These are phyloP conservation scores for Chaetophractus vellerosus DNA, from an alignment of 2,797 vertebrate genomes.

Conservation along the genomic window DNA sequence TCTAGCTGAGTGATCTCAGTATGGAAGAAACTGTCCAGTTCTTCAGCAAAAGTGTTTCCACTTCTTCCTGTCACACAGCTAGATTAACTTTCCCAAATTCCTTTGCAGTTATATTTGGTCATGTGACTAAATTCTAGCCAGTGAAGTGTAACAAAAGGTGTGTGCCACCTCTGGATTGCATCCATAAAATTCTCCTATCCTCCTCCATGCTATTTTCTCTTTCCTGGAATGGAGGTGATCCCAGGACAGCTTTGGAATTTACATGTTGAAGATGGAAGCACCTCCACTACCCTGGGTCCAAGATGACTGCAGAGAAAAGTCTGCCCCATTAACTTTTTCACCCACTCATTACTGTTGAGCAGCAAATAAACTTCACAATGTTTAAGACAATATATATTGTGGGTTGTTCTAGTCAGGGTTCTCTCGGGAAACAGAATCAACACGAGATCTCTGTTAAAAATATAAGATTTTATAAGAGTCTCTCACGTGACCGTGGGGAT, in stretches of 20 bases:
- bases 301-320: background rate
- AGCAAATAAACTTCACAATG: background rate
- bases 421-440: too few relatives aligned
- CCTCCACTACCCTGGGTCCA: background rate
- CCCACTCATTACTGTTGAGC: background rate
- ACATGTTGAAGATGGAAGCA: background rate
- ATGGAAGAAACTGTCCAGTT: background rate
- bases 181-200: background rate
- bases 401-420: too few relatives aligned
- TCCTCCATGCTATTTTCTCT: background rate
- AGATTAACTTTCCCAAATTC: background rate
- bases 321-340: background rate
- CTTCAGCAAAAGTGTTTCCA: background rate
- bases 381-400: background rate
- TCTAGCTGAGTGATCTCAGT: background rate
- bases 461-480: too few relatives aligned
- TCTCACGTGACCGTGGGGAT: too few relatives aligned
- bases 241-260: background rate
- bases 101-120: too few relatives aligned
- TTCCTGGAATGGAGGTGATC: background rate
- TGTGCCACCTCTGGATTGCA: background rate
- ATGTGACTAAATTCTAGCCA: background rate
- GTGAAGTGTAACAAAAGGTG: background rate
- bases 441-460: too few relatives aligned
- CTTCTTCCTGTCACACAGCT: background rate